Evolutionary conservation across 2,888 invertebrate genomes (phyloP).

Genomic region (Alcis repandata): DNA sequence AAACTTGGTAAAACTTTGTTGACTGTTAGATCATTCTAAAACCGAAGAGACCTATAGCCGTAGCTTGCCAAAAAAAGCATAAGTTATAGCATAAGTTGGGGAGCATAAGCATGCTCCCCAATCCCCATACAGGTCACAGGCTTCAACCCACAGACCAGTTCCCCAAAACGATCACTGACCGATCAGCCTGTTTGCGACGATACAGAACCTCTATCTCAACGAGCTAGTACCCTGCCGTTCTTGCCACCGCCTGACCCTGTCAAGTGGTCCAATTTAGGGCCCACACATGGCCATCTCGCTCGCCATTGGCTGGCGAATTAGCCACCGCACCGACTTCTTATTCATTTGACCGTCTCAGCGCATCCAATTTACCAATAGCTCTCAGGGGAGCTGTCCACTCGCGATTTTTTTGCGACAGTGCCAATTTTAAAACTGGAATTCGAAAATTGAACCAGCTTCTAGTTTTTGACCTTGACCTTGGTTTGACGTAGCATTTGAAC

Average conservation of each 20-base stretch:
- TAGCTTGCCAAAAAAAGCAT: too few species aligned
- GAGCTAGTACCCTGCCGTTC: slow-evolving; percentile 58
- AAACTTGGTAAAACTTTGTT: too few species aligned
- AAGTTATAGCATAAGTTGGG: too few species aligned
- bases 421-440: slow-evolving; percentile 43
- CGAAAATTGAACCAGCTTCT: slow-evolving; percentile 1
- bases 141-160: not conserved
- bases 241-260: slow-evolving; percentile 78
- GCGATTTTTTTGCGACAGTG: slow-evolving; percentile 44
- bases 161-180: not conserved
- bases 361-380: slow-evolving; percentile 77
- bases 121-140: not conserved
- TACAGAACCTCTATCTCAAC: slow-evolving; percentile 21
- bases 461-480: not conserved
- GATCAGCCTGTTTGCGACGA: not conserved
- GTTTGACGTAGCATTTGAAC: not conserved
- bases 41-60: too few species aligned
- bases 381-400: slow-evolving; percentile 50
- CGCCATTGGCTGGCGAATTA: slow-evolving; percentile 80
- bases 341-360: slow-evolving; percentile 75
- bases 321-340: slow-evolving; percentile 74
- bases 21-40: too few species aligned
- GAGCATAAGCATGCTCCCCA: not conserved
- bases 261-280: slow-evolving; percentile 81
- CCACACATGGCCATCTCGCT: slow-evolving; percentile 59